These are phyloP conservation scores for Leptopilina clavipes DNA, from an alignment of 1,140 invertebrate species.

Conservation along the genomic window DNA sequence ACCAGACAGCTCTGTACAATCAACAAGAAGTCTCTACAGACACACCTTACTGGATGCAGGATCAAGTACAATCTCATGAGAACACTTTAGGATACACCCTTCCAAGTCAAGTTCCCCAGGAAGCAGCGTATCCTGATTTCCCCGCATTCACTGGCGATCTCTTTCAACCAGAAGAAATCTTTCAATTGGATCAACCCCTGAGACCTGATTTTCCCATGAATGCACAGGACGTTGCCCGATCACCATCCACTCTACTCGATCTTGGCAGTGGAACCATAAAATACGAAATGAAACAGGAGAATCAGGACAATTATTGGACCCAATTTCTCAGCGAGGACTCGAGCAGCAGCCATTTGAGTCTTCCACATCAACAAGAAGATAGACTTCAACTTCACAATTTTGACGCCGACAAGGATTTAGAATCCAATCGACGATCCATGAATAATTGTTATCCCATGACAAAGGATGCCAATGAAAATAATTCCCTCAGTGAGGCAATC, in stretches of 20 bases:
- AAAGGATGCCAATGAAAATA: conserved; percentile 57
- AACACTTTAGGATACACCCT: conserved; percentile 59
- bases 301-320: conserved; percentile 69
- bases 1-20: conserved; percentile 51
- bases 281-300: conserved; percentile 66
- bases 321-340: conserved; percentile 75
- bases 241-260: conserved; percentile 82
- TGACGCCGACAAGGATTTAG: conserved; percentile 57
- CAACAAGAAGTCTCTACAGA: conserved; percentile 60
- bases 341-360: conserved; percentile 72
- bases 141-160: conserved; percentile 78
- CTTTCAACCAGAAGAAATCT: conserved; percentile 87
- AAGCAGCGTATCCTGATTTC: conserved; percentile 72
- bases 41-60: conserved; percentile 67
- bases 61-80: conserved; percentile 59
- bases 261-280: conserved; percentile 82
- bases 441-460: conserved; percentile 50
- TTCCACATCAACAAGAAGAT: conserved; percentile 61
- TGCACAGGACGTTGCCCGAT: conserved; percentile 75
- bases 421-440: conserved; percentile 50
- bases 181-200: conserved; percentile 84
- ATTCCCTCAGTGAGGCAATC: conserved; percentile 39
- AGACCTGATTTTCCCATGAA: conserved; percentile 76
- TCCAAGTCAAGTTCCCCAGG: conserved; percentile 64
- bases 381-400: conserved; percentile 58